Evolutionary conservation across 2,113 vertebrate species (phyloP), one percentile per base, ranked within the genome.

Genomic region (Oncorhynchus tshawytscha): DNA sequence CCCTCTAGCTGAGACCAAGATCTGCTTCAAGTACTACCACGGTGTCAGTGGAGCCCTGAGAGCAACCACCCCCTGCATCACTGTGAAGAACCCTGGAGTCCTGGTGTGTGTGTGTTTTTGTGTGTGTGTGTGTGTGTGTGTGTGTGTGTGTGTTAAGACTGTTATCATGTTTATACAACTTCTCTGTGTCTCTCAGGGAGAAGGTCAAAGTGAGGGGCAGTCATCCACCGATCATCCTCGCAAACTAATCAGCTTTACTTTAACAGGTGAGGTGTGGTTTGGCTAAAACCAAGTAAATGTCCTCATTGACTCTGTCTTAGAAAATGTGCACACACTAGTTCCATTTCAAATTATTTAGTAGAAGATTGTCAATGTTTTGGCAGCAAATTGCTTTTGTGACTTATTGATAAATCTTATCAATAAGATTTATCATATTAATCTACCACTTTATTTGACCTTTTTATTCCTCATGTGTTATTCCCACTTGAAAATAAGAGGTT

Each of bases 11-110:
- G 98, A 99, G 93, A 99, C 98, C 78, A 99, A 97, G 90, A 97
- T 99, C 90, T 99, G 96, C 84, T 99, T 99, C 83, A 99, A 99
- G 81, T 99, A 99, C 80, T 99, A 99, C 85, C 98, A 99, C 73
- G 98, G 98, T 75, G 95, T 99, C 74, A 99, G 96, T 71, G 98
- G 98, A 85, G 96, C 96, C 64, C 91, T 99, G 84, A 91, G 98
- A 87, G 98, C 98, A 80, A 97, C 96, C 1, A 99, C 98, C 18
- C 96, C 98, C 74, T 99, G 97, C 90, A 99, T 99, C 93, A 96
- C 97, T 20, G 96, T 99, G 90, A 98, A 97, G 93, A 99, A 99
- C 85, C 95, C 96, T 0, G 92, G 96, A 85, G 94, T 95, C 85
- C 94, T 95, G 95, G 98, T 99, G 95, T 93, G 72, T 51, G 34